Percentiles rank a stretch among this genome's conserved stretches.
phyloP scores from a whole-genome alignment of 1,140 invertebrate species.

The Bradysia coprophila region DNA sequence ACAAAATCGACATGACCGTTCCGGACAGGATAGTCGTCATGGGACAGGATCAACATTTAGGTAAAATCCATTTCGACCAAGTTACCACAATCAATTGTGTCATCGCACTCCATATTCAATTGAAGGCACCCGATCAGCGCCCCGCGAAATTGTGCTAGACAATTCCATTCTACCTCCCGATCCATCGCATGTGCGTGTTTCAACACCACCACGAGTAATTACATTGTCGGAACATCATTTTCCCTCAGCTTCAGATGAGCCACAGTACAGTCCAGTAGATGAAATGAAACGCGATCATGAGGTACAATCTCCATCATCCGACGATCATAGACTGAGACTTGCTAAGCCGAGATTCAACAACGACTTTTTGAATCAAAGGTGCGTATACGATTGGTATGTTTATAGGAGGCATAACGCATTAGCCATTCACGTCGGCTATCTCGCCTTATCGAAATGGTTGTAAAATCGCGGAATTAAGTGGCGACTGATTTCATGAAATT shows the following conservation, averaged over 20 bases:
- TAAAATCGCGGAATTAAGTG: no score
- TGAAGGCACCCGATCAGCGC: conserved; percentile 53
- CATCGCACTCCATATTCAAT: conserved; percentile 3
- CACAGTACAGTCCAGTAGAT: conserved; percentile 12
- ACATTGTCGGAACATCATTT: conserved; percentile 65
- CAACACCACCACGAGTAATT: conserved; percentile 63
- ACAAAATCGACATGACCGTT: conserved; percentile 73
- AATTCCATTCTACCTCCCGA: conserved; percentile 58
- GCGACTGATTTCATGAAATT: no score
- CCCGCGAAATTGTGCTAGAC: conserved; percentile 66
- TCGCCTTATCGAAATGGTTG: no score
- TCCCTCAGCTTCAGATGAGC: conserved; percentile 47
- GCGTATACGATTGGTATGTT: not conserved
- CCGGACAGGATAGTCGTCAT: conserved; percentile 77
- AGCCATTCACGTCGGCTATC: no score
- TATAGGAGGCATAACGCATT: no score
- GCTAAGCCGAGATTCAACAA: no score
- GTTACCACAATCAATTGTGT: not conserved
- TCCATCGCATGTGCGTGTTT: conserved; percentile 48
- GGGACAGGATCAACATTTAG: conserved; percentile 64
- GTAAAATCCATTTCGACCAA: conserved; percentile 13
- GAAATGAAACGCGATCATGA: conserved; percentile 6
- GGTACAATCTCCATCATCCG: not conserved
- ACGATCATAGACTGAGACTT: no score
- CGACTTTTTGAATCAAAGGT: conserved; percentile 6